These are phyloP conservation scores for Phyto melanocephala DNA, from an alignment of 2,888 invertebrate genomes.

Conservation along the genomic window DNA sequence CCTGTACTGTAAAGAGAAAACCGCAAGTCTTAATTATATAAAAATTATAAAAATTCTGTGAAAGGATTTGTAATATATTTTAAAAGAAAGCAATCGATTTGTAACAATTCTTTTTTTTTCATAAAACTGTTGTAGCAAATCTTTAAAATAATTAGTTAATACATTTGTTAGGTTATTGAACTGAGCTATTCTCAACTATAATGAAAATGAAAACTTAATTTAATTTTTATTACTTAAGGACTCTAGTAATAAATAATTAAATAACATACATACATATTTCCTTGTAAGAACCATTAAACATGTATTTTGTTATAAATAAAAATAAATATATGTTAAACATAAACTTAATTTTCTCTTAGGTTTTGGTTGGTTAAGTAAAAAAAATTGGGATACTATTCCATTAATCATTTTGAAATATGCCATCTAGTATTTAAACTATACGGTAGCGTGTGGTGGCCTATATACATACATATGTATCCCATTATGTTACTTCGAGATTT, in stretches of 20 bases:
- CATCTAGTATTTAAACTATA: too few species aligned
- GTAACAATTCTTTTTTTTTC: constrained; percentile 1
- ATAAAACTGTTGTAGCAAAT: constrained; percentile 52
- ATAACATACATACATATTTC: constrained; percentile 16
- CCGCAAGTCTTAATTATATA: neutral
- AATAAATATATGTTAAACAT: constrained; percentile 17
- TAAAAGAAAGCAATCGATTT: constrained; percentile 16
- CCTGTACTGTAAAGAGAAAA: neutral
- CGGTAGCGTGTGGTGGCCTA: too few species aligned
- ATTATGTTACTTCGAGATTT: too few species aligned
- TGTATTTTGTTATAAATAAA: constrained; percentile 58
- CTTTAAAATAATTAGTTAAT: constrained; percentile 48
- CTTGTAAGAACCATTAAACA: constrained; percentile 46
- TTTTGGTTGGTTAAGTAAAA: too few species aligned
- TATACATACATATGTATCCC: too few species aligned
- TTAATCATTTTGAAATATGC: too few species aligned
- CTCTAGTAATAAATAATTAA: constrained; percentile 45
- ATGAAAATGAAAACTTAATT: constrained; percentile 18
- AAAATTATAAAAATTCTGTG: constrained; percentile 3
- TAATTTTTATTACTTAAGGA: constrained; percentile 52
- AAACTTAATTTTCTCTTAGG: too few species aligned
- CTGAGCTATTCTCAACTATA: constrained; percentile 39
- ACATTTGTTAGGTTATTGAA: constrained; percentile 43
- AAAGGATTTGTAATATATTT: constrained; percentile 31
- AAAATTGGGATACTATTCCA: too few species aligned